phyloP scores from a whole-genome alignment of 2,113 vertebrate species.

The Glareola pratincola region DNA sequence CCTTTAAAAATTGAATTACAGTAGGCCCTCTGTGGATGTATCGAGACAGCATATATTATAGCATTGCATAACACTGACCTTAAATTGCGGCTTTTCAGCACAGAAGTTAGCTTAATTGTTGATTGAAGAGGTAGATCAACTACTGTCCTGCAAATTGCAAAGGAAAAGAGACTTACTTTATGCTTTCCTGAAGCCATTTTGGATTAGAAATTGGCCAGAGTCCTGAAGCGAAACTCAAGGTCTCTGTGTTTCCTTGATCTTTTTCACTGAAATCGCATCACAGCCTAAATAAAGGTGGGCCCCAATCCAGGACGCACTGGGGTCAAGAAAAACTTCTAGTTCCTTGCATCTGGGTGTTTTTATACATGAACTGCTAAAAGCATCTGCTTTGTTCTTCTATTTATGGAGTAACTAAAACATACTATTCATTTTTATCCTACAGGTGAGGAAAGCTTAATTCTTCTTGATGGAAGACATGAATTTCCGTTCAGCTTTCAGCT shows the following conservation, averaged over 20 bases:
- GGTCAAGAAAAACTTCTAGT: conserved; percentile 21
- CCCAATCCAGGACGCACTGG: conserved; percentile 38
- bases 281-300: conserved; percentile 32
- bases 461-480: conserved; percentile 77
- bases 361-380: neutral
- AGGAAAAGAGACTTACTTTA: neutral
- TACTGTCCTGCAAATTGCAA: neutral
- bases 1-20: neutral
- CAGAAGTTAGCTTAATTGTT: neutral
- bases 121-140: neutral
- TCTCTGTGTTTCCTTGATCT: conserved; percentile 25
- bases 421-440: neutral
- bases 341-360: neutral
- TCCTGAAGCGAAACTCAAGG: conserved; percentile 17
- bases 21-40: neutral
- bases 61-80: neutral
- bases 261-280: conserved; percentile 1
- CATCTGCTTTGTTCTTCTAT: neutral
- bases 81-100: neutral
- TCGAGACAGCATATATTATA: fast-evolving
- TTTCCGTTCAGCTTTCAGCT: conserved; percentile 83
- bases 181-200: conserved; percentile 34
- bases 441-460: conserved; percentile 72
- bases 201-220: conserved; percentile 20
- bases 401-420: conserved; percentile 12